Evolutionary conservation across 2,888 invertebrate genomes (phyloP).

Genomic region (Cataglyphis livida): DNA sequence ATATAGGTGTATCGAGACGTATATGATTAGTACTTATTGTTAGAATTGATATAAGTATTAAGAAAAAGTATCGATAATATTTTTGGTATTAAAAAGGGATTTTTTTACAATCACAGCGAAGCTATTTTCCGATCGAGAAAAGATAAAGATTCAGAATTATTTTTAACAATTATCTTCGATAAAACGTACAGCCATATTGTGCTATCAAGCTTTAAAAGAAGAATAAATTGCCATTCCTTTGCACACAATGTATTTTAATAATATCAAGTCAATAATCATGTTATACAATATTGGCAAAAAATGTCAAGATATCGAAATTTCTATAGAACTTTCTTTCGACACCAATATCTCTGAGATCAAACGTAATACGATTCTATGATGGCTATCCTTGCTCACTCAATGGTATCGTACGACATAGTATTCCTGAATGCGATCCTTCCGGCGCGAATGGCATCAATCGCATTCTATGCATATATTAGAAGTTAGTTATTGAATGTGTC

Average conservation of each 20-base stretch:
- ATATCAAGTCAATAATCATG: background rate
- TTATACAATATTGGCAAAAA: background rate
- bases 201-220: background rate
- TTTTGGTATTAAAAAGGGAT: background rate
- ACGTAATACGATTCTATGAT: background rate
- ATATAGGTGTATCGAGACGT: background rate
- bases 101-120: too few relatives aligned
- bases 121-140: background rate
- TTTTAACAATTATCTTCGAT: background rate
- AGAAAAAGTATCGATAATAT: background rate
- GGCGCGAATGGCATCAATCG: constrained; percentile 36
- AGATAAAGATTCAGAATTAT: background rate
- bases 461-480: constrained; percentile 29
- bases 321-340: background rate
- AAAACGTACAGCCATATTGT: background rate
- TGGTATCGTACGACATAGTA: background rate
- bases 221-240: background rate
- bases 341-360: constrained; percentile 1
- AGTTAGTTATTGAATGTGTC: constrained; percentile 5
- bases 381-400: background rate
- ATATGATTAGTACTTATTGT: too few relatives aligned
- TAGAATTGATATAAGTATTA: background rate
- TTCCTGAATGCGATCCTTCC: background rate
- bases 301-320: background rate
- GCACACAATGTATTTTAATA: background rate